These are phyloP conservation scores for Vesta saturnalis DNA, from an alignment of 2,888 invertebrate genomes.

Conservation along the genomic window DNA sequence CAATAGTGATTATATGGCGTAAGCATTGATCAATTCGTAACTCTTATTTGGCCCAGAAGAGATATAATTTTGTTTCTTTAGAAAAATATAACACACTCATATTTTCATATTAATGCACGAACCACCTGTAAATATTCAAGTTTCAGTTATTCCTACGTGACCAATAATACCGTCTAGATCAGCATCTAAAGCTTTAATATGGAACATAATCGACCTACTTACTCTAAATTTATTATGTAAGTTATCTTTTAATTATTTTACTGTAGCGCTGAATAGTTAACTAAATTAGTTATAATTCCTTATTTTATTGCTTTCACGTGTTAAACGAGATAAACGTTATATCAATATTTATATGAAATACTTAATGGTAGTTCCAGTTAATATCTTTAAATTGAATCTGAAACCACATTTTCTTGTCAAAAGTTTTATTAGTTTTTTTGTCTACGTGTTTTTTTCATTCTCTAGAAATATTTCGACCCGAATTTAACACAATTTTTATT, in stretches of 20 bases:
- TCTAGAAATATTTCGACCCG: no score
- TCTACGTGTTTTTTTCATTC: not conserved
- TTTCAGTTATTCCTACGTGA: conserved; percentile 9
- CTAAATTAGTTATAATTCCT: not conserved
- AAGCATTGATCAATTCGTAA: no score
- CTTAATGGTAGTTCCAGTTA: not conserved
- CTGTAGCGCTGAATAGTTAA: not conserved
- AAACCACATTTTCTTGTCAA: conserved; percentile 1
- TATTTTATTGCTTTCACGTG: not conserved
- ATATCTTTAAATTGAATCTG: conserved; percentile 1
- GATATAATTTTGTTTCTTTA: no score
- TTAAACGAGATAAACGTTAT: no score
- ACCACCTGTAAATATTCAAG: conserved; percentile 1
- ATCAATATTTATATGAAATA: not conserved
- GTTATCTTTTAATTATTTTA: conserved; percentile 11
- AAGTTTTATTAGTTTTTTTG: not conserved
- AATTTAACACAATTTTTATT: not conserved
- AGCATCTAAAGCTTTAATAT: conserved; percentile 10
- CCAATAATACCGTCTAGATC: conserved; percentile 8
- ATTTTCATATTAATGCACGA: conserved; percentile 4
- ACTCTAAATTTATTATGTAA: not conserved
- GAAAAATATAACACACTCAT: no score
- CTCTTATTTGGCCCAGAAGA: no score
- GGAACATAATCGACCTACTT: conserved; percentile 7
- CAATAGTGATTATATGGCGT: no score